A percentile compares a stretch with the other conserved stretches of the same genome.
Conservation (phyloP, 2,797 vertebrate species). For the Ammospiza maritima region DNA sequence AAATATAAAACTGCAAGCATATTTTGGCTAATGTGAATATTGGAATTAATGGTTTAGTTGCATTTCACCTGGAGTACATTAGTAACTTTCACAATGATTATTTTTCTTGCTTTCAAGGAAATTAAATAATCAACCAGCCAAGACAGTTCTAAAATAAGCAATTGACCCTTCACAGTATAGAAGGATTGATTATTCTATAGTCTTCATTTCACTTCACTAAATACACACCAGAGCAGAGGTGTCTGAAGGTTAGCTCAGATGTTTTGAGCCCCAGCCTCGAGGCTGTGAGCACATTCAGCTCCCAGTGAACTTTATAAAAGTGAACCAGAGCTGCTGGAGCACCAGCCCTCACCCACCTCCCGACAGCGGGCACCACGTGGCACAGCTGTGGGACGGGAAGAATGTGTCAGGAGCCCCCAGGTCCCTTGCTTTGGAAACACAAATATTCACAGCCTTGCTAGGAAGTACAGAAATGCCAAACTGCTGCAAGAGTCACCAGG, state of each 20-base stretch:
- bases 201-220: slow-evolving; percentile 50
- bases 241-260: slow-evolving; percentile 12
- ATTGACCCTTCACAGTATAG: not conserved
- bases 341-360: not conserved
- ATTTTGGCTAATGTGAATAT: slow-evolving; percentile 39
- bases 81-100: slow-evolving; percentile 61
- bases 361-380: not conserved
- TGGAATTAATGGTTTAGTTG: slow-evolving; percentile 21
- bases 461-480: not conserved
- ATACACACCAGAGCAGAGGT: not conserved
- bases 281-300: not conserved
- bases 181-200: slow-evolving; percentile 37
- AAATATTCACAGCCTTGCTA: not conserved
- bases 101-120: slow-evolving; percentile 72
- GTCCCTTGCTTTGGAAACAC: not conserved
- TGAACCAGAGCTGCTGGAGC: not conserved
- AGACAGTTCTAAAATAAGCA: slow-evolving; percentile 59
- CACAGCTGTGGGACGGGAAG: not conserved
- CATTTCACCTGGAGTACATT: slow-evolving; percentile 63
- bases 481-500: not conserved
- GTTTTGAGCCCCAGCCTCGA: not conserved
- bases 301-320: not conserved
- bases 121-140: slow-evolving; percentile 64
- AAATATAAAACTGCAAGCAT: not conserved
- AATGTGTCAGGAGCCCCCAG: not conserved